Conservation (phyloP, 2,797 vertebrate species). For the Cirrhinus mrigala region DNA sequence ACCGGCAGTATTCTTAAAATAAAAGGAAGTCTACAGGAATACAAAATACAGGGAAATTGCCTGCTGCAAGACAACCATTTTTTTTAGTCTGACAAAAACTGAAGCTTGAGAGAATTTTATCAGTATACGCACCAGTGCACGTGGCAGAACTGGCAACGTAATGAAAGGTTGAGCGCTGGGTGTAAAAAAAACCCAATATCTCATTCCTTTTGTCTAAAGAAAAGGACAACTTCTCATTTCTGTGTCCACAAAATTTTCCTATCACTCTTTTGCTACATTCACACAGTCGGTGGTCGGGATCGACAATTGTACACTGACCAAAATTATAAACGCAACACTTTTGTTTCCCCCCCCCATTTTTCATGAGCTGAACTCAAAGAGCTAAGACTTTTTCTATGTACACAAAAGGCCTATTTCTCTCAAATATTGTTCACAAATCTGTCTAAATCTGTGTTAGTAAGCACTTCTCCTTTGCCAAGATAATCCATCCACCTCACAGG, state of each 20-base stretch:
- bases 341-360: no score
- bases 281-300: background rate
- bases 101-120: slow-evolving; percentile 37
- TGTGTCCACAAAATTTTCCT: slow-evolving; percentile 30
- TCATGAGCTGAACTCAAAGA: no score
- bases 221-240: slow-evolving; percentile 36
- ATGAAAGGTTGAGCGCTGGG: slow-evolving; percentile 32
- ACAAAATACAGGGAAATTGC: slow-evolving; percentile 29
- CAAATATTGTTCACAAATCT: no score
- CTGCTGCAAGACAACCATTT: slow-evolving; percentile 19
- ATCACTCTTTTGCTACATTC: background rate
- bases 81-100: slow-evolving; percentile 21
- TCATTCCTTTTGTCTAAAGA: slow-evolving; percentile 45
- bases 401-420: no score
- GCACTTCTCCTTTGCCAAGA: no score
- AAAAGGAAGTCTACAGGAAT: slow-evolving; percentile 21
- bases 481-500: no score
- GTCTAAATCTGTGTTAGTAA: no score
- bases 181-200: slow-evolving; percentile 46
- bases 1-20: slow-evolving; percentile 7
- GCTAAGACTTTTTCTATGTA: no score
- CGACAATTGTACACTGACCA: no score
- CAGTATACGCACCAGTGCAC: slow-evolving; percentile 22
- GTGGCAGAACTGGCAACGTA: slow-evolving; percentile 38
- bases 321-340: no score